Percentiles rank a stretch among this genome's conserved stretches.
phyloP scores from a whole-genome alignment of 2,113 vertebrate species.

The Felis chaus region DNA sequence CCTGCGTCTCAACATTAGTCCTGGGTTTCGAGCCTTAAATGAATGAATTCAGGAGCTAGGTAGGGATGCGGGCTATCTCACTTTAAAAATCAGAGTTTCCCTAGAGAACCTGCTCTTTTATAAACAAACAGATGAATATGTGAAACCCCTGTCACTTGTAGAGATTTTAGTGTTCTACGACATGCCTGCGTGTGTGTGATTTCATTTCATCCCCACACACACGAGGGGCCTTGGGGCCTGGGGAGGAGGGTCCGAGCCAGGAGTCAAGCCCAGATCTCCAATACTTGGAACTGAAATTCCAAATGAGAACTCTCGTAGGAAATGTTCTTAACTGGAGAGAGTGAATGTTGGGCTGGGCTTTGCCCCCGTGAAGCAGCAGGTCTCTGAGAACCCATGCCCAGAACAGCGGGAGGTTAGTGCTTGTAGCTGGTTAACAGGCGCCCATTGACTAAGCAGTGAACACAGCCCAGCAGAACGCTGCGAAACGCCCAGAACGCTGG shows the following conservation, averaged over 20 bases:
- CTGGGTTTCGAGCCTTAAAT: background rate
- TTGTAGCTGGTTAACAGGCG: rapidly evolving
- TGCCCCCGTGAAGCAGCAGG: background rate
- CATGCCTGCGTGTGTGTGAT: background rate
- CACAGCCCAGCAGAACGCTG: background rate
- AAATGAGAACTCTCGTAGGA: background rate
- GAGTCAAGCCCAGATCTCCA: background rate
- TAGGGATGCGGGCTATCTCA: background rate
- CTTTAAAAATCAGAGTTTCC: background rate
- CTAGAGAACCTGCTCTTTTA: background rate
- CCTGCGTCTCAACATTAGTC: background rate
- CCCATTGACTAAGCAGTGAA: background rate
- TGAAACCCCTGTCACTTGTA: background rate
- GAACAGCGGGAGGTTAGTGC: no score
- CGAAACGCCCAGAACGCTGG: no score
- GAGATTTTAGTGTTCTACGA: background rate
- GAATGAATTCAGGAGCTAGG: background rate
- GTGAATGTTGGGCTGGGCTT: background rate
- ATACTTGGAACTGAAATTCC: background rate
- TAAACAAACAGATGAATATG: background rate
- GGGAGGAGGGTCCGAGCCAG: background rate
- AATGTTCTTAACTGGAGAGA: background rate
- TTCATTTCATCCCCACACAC: background rate
- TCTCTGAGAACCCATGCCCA: background rate
- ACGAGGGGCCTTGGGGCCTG: background rate